Base-by-base conservation (phyloP, 1,140 invertebrate genomes). In the Trinorchestia longiramus region DNA sequence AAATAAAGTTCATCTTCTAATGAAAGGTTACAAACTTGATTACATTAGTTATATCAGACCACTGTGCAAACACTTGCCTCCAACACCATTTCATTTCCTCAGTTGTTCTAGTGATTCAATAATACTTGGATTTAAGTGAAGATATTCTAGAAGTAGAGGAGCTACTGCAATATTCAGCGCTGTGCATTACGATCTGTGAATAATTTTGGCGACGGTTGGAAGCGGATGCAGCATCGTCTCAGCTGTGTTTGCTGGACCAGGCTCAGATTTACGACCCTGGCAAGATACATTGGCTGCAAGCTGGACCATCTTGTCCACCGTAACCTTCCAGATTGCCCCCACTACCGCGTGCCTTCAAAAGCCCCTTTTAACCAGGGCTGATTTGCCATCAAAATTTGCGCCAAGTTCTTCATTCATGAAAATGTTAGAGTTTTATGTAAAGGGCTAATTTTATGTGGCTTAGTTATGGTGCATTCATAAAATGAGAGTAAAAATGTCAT, bases 121-220 rank as follows among this genome's bases (percentile, higher is more conserved):
- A 77, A 77, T 36, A 77, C 62, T 77, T 77, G 62, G 62, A 77
- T 77, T 77, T 36, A 77, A 77, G 28, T 28, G 62, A 77, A 77
- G 62, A 77, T 77, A 77, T 77, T 77, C 62, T 77, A 77, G 62
- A 77, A 77, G 62, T 77, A 77, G 62, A 77, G 62, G 15, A 77
- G 62, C 8, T 28, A 36, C 62, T 77, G 62, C 62, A 77, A 77
- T 77, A 77, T 77, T 77, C 62, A 28, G 62, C 62, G 62, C 62
- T 77, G 62, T 77, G 62, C 62, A 77, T 77, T 77, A 77, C 62
- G 62, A 77, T 77, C 62, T 77, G 62, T 77, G 62, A 77, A 77
- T 77, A 77, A 77, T 77, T 77, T 77, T 77, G 62, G 62, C 62
- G 62, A 77, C 62, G 62, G 62, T 77, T 28, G 62, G 62, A 77